These are phyloP conservation scores for Drosophila teissieri DNA, from an alignment of 1,140 invertebrate species.

Conservation along the genomic window DNA sequence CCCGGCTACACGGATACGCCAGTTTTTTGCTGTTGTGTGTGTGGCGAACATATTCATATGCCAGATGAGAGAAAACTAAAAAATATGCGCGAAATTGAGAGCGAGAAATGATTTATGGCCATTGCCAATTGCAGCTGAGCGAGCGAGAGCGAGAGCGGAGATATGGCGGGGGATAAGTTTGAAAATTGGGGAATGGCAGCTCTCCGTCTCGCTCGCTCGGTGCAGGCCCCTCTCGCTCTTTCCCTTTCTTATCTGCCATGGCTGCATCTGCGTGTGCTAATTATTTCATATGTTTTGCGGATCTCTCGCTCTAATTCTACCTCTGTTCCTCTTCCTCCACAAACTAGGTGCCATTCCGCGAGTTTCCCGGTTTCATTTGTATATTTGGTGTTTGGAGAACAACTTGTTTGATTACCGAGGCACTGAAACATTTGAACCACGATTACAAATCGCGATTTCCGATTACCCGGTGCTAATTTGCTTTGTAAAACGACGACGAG, in stretches of 20 bases:
- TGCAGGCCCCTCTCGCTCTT: neutral
- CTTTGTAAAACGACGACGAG: slow-evolving; percentile 59
- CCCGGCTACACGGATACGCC: slow-evolving; percentile 7
- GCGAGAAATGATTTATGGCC: slow-evolving; percentile 79
- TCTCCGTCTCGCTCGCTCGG: slow-evolving; percentile 6
- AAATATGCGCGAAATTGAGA: slow-evolving; percentile 76
- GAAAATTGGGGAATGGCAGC: slow-evolving; percentile 37
- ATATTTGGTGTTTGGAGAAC: slow-evolving; percentile 60
- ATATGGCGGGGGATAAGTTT: slow-evolving; percentile 13
- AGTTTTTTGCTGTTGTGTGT: neutral
- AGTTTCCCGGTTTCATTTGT: slow-evolving; percentile 39
- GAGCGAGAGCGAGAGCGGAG: slow-evolving; percentile 14
- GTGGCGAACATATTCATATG: slow-evolving; percentile 50
- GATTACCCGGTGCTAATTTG: slow-evolving; percentile 63
- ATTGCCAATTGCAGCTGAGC: slow-evolving; percentile 42
- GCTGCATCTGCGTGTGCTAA: slow-evolving; percentile 71
- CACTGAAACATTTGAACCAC: slow-evolving; percentile 48
- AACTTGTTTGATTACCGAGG: slow-evolving; percentile 77
- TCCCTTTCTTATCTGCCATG: slow-evolving; percentile 55
- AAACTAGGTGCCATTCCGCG: slow-evolving; percentile 43
- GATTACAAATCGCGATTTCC: slow-evolving; percentile 33
- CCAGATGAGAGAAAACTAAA: slow-evolving; percentile 66
- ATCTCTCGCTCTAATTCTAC: slow-evolving; percentile 19
- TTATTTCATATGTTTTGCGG: slow-evolving; percentile 73
- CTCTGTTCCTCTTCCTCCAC: slow-evolving; percentile 1